phyloP scores from a whole-genome alignment of 2,113 vertebrate genomes.

The Chionis minor region DNA sequence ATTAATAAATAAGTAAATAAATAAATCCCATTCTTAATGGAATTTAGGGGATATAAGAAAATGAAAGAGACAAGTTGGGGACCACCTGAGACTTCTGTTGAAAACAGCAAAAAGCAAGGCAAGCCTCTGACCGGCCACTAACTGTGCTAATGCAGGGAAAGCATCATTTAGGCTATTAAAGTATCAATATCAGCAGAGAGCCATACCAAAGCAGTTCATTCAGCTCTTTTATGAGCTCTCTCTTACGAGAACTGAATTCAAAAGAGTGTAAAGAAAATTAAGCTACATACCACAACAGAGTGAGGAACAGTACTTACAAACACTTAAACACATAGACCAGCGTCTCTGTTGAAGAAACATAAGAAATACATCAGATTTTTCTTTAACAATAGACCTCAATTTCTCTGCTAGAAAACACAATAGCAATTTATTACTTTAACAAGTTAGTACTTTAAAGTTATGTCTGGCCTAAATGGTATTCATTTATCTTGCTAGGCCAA shows the following conservation, averaged over 20 bases:
- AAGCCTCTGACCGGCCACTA: background rate
- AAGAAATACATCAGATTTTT: background rate
- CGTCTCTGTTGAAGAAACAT: background rate
- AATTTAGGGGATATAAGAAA: background rate
- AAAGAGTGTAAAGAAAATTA: background rate
- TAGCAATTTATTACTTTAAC: background rate
- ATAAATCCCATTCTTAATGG: background rate
- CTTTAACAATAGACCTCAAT: background rate
- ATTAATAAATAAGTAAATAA: background rate
- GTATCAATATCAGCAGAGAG: background rate
- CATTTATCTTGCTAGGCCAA: background rate
- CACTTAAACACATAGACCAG: background rate
- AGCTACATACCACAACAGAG: background rate
- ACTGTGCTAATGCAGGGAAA: background rate
- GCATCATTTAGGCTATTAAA: background rate
- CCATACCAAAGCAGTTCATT: background rate
- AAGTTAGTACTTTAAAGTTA: background rate
- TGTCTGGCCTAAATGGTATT: background rate
- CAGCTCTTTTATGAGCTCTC: background rate
- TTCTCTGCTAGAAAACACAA: background rate
- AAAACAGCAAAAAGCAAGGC: background rate
- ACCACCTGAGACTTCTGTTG: background rate
- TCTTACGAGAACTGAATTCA: background rate
- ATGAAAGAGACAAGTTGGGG: background rate
- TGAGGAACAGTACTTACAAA: background rate